These are phyloP conservation scores for Drosophila differens DNA, from an alignment of 2,888 invertebrate species.

Conservation along the genomic window DNA sequence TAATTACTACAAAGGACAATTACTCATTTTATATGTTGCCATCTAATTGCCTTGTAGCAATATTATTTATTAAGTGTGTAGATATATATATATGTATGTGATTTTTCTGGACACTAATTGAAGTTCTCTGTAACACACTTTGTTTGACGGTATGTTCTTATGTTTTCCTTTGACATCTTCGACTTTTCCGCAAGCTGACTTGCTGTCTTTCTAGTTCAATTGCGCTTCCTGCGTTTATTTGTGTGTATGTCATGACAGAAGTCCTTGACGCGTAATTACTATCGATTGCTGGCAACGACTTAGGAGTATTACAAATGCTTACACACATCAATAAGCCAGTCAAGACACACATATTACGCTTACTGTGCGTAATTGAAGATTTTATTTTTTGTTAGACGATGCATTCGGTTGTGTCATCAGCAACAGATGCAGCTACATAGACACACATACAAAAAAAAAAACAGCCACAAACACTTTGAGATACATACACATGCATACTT, in stretches of 20 bases:
- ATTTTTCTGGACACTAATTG: slow-evolving; percentile 1
- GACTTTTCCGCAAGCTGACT: slow-evolving; percentile 12
- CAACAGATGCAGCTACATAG: slow-evolving; percentile 35
- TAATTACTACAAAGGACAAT: slow-evolving; percentile 20
- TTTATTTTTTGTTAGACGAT: slow-evolving; percentile 10
- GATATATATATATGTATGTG: background rate
- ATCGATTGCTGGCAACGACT: slow-evolving; percentile 63
- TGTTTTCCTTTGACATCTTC: slow-evolving; percentile 1
- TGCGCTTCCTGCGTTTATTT: slow-evolving; percentile 5
- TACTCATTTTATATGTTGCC: slow-evolving; percentile 7
- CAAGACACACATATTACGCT: slow-evolving; percentile 17
- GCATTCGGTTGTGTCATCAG: slow-evolving; percentile 66
- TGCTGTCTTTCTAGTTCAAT: slow-evolving; percentile 14
- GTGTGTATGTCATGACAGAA: slow-evolving; percentile 5
- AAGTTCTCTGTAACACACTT: slow-evolving; percentile 6
- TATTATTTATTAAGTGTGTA: background rate
- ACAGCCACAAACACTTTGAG: slow-evolving; percentile 8
- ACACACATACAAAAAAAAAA: slow-evolving; percentile 9
- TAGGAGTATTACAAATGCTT: slow-evolving; percentile 41
- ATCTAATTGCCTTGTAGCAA: slow-evolving; percentile 10
- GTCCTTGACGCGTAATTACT: slow-evolving; percentile 61
- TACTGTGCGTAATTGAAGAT: slow-evolving; percentile 48
- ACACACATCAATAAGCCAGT: slow-evolving; percentile 17
- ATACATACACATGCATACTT: background rate
- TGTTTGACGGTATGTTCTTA: slow-evolving; percentile 10